These are phyloP conservation scores for Theocolax elegans DNA, from an alignment of 1,140 invertebrate genomes.

Conservation along the genomic window DNA sequence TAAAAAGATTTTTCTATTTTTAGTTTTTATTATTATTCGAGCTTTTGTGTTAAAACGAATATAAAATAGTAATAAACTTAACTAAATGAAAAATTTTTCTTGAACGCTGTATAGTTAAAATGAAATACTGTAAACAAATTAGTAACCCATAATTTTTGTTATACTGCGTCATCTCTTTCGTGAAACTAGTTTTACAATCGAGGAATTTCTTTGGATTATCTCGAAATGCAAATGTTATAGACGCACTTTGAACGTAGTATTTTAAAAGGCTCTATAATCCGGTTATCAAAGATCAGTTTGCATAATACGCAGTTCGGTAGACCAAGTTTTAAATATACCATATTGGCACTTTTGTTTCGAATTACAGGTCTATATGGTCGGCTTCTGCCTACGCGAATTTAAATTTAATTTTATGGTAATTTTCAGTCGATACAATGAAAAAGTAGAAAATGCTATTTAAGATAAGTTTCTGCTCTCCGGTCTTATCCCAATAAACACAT, in stretches of 20 bases:
- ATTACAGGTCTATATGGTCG: neutral
- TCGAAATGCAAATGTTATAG: neutral
- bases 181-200: too few relatives aligned
- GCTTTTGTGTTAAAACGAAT: too few relatives aligned
- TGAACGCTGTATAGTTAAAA: too few relatives aligned
- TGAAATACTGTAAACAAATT: too few relatives aligned
- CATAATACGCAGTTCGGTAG: neutral
- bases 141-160: too few relatives aligned
- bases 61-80: too few relatives aligned
- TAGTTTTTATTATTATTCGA: too few relatives aligned
- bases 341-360: neutral
- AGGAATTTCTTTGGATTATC: too few relatives aligned
- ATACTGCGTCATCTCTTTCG: too few relatives aligned
- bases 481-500: too few relatives aligned
- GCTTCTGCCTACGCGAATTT: neutral
- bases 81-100: too few relatives aligned
- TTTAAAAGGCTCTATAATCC: neutral
- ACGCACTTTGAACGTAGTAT: slow-evolving; percentile 3
- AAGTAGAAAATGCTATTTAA: neutral
- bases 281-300: neutral
- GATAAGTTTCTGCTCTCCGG: neutral
- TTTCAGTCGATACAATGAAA: neutral
- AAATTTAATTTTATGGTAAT: neutral
- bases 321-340: neutral
- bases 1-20: too few relatives aligned